Evolutionary conservation across 2,888 invertebrate genomes (phyloP).

Genomic region (Pristionchus fissidentatus): DNA sequence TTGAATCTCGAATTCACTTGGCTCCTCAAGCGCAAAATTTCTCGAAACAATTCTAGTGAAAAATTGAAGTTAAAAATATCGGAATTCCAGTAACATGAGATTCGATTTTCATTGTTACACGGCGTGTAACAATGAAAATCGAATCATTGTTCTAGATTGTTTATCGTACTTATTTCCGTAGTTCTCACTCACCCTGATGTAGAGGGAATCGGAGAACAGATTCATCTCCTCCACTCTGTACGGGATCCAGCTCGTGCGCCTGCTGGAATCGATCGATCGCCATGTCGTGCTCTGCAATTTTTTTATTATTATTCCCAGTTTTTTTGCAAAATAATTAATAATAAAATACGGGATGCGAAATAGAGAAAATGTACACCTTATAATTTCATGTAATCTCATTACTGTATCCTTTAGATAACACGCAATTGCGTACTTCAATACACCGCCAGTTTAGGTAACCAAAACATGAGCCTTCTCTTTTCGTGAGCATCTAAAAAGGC

Average conservation of each 20-base stretch:
- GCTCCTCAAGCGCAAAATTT: too few relatives aligned
- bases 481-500: too few relatives aligned
- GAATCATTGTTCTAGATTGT: neutral
- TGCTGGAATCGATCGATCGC: conserved; percentile 75
- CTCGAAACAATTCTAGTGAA: neutral
- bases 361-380: too few relatives aligned
- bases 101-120: neutral
- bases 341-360: too few relatives aligned
- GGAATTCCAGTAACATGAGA: too few relatives aligned
- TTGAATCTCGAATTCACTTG: too few relatives aligned
- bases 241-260: conserved; percentile 88
- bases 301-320: neutral
- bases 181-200: conserved; percentile 81
- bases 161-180: too few relatives aligned
- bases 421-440: too few relatives aligned
- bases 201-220: conserved; percentile 94
- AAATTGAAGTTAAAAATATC: neutral
- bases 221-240: conserved; percentile 92
- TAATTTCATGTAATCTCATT: too few relatives aligned
- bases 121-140: neutral
- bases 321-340: neutral
- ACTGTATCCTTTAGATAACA: too few relatives aligned
- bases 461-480: too few relatives aligned
- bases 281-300: conserved; percentile 63
- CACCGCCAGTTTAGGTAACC: too few relatives aligned